Conservation (phyloP, 1,140 invertebrate genomes). For the Drosophila asahinai region DNA sequence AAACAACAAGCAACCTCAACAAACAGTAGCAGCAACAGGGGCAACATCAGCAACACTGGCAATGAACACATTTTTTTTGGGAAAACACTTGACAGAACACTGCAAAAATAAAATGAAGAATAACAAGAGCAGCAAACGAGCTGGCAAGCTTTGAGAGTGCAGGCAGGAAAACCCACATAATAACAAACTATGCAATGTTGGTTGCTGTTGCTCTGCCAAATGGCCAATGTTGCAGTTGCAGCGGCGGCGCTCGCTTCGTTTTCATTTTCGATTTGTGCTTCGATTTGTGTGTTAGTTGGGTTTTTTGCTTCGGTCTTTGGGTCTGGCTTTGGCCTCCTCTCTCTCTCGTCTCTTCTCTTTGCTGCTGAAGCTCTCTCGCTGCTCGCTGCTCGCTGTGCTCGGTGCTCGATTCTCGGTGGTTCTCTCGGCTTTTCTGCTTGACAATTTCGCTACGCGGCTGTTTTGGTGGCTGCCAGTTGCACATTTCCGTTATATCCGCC, state of each 20-base stretch:
- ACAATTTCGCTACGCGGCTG: slow-evolving; percentile 73
- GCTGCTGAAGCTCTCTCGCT: slow-evolving; percentile 6
- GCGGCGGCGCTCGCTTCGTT: background rate
- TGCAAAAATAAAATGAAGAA: slow-evolving; percentile 3
- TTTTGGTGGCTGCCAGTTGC: slow-evolving; percentile 74
- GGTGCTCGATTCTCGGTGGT: slow-evolving; percentile 29
- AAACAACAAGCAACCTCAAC: background rate
- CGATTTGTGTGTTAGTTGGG: slow-evolving; percentile 18
- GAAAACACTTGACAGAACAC: slow-evolving; percentile 11
- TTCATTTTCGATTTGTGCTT: slow-evolving; percentile 15
- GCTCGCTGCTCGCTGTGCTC: slow-evolving; percentile 3
- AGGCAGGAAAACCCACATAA: slow-evolving; percentile 17
- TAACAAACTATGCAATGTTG: background rate
- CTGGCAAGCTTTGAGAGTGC: slow-evolving; percentile 4
- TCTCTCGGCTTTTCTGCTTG: slow-evolving; percentile 51
- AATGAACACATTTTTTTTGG: background rate
- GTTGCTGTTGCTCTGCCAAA: background rate
- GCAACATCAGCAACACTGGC: background rate
- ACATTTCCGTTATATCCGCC: slow-evolving; percentile 82
- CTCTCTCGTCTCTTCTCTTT: background rate
- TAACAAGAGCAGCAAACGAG: background rate
- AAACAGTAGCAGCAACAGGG: background rate
- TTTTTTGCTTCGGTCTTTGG: slow-evolving; percentile 8
- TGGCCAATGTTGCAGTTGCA: background rate
- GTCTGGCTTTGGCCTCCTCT: slow-evolving; percentile 15